Conservation (phyloP, 2,888 invertebrate genomes). For the Acronicta aceris region DNA sequence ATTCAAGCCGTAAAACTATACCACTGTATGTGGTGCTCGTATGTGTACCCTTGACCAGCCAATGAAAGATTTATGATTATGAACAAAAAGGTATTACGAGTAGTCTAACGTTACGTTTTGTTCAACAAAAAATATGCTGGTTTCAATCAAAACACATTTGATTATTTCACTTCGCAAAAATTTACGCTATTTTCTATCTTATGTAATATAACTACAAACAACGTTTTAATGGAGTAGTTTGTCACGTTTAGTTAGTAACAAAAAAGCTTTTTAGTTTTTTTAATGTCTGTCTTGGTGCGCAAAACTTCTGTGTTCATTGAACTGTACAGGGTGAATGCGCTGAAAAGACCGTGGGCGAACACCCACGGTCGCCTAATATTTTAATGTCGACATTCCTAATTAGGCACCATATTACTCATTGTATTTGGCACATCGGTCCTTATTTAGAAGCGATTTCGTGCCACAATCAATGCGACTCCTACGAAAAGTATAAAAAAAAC, state of each 20-base stretch:
- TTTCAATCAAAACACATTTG: slow-evolving; percentile 54
- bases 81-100: slow-evolving; percentile 44
- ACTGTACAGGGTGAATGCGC: slow-evolving; percentile 73
- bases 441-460: slow-evolving; percentile 1
- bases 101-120: slow-evolving; percentile 50
- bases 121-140: slow-evolving; percentile 55
- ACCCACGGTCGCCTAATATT: slow-evolving; percentile 63
- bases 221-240: slow-evolving; percentile 29
- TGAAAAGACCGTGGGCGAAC: slow-evolving; percentile 65
- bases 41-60: too few relatives aligned
- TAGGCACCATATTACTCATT: slow-evolving; percentile 32
- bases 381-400: slow-evolving; percentile 54
- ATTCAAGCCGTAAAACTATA: too few relatives aligned
- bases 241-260: slow-evolving; percentile 32
- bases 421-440: slow-evolving; percentile 10
- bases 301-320: slow-evolving; percentile 69
- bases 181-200: slow-evolving; percentile 42
- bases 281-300: slow-evolving; percentile 56
- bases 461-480: not conserved
- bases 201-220: slow-evolving; percentile 32
- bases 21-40: too few relatives aligned
- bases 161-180: slow-evolving; percentile 41
- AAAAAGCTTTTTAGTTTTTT: slow-evolving; percentile 52
- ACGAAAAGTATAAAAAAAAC: not conserved
- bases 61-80: too few relatives aligned